Base-by-base conservation (phyloP, 37 sponge, comb jelly and placozoan species). In the Lycopodina hypogea region DNA sequence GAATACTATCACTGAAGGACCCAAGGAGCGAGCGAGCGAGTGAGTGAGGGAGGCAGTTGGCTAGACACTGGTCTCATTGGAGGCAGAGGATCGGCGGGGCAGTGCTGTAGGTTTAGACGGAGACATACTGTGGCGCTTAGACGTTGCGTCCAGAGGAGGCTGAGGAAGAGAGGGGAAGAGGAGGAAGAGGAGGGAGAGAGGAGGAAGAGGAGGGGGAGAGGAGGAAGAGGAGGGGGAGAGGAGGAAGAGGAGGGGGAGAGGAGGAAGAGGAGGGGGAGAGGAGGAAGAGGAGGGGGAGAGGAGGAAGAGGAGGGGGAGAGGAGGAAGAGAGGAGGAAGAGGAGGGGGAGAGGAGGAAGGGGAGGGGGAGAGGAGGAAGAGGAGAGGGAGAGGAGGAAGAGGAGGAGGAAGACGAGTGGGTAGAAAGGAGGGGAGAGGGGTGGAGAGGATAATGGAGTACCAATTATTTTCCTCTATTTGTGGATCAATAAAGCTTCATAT, bases 51-150 rank as follows among this genome's bases (percentile, higher is more conserved):
- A 41, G 3, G 9, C 3, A 24, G 59, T 28, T 37, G 26, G 37
- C 58, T 72, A 82, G 53, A 82, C 81, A 1, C 57, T 60, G 52
- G 74, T 58, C 48, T 72, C 74, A 29, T 73, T 48, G 48, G 48
- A 69, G 7, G 58, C 4, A 26, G 53, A 59, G n/a, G 19, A 22
- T 42, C 21, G 42, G 23, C 59, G 42, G 15, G 60, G 63, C 33
- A 37, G 42, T 48, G 26, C 72, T 63, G 71, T 40, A 22, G 73
- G 24, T 29, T 51, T n/a, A 55, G 37, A 24, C 21, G 38, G n/a
- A 26, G 78, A 55, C 24, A 58, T 64, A 30, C 50, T 66, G 1
- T 39, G 76, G 26, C 2, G 66, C 18, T 24, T 32, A 3, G 22
- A 41, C 1, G 68, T 3, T 7, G 77, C 40, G 33, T 75, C 67